phyloP scores from a whole-genome alignment of 2,797 vertebrate genomes.

The Melanotaenia boesemani region DNA sequence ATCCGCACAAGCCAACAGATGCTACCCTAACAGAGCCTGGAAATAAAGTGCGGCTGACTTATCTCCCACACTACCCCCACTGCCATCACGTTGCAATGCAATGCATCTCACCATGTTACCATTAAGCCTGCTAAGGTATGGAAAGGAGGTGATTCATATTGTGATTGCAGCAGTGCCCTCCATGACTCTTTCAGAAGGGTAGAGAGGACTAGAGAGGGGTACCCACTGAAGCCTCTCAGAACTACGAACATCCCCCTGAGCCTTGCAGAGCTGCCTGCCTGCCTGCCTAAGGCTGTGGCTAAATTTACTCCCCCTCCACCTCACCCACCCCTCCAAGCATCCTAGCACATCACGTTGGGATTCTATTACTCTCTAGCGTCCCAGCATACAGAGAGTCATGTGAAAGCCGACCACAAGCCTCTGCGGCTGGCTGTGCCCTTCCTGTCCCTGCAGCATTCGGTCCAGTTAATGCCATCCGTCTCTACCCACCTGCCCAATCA shows the following conservation, averaged over 20 bases:
- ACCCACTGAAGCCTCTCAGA: constrained; percentile 49
- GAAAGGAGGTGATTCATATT: constrained; percentile 74
- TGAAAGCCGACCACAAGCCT: constrained; percentile 71
- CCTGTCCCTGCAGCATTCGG: constrained; percentile 58
- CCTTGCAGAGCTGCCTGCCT: constrained; percentile 49
- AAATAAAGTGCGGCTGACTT: constrained; percentile 62
- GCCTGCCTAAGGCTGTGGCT: constrained; percentile 68
- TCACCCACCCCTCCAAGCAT: constrained; percentile 61
- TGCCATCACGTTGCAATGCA: constrained; percentile 65
- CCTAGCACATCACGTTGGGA: constrained; percentile 79
- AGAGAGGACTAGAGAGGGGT: constrained; percentile 39
- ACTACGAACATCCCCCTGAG: constrained; percentile 43
- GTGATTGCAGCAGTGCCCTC: constrained; percentile 63
- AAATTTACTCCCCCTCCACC: constrained; percentile 75
- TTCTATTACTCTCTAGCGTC: constrained; percentile 81
- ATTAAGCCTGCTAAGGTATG: constrained; percentile 64
- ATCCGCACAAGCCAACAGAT: constrained; percentile 65
- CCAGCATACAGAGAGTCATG: constrained; percentile 67
- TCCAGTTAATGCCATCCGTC: constrained; percentile 67
- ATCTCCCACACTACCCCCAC: constrained; percentile 38
- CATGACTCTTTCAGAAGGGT: constrained; percentile 55
- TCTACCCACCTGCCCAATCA: constrained; percentile 63
- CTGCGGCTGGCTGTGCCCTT: constrained; percentile 61
- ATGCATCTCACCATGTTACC: constrained; percentile 73
- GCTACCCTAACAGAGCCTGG: constrained; percentile 62